These are phyloP conservation scores for Iselma pallidipennis DNA, from an alignment of 2,888 invertebrate genomes.

Conservation along the genomic window DNA sequence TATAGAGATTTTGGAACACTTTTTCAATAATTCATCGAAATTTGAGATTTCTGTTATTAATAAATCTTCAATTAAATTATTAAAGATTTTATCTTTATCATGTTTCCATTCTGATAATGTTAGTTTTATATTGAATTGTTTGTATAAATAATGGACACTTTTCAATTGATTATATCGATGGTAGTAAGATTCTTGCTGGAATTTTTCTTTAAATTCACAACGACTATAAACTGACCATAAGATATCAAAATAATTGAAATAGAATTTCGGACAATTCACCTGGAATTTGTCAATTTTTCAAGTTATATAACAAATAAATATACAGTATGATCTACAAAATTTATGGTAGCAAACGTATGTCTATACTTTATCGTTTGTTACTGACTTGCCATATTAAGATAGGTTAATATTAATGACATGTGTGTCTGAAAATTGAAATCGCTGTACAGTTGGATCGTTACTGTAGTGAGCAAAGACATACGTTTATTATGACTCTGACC, in stretches of 20 bases:
- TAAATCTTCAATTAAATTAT: conserved; percentile 26
- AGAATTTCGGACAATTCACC: not conserved
- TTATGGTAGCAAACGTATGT: too few species aligned
- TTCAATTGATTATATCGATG: not conserved
- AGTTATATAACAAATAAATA: too few species aligned
- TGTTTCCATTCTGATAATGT: not conserved
- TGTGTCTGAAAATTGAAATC: too few species aligned
- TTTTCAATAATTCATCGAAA: conserved; percentile 11
- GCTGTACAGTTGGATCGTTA: too few species aligned
- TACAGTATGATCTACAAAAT: too few species aligned
- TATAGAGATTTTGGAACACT: conserved; percentile 34
- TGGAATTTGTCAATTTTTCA: not conserved
- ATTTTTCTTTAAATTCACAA: not conserved
- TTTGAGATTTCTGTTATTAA: not conserved
- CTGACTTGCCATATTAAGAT: too few species aligned
- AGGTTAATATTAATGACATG: too few species aligned
- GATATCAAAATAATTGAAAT: not conserved
- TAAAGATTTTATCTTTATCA: conserved; percentile 23
- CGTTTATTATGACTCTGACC: too few species aligned
- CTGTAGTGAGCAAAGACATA: too few species aligned
- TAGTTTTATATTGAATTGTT: conserved; percentile 6
- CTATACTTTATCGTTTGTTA: too few species aligned
- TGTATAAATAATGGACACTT: not conserved
- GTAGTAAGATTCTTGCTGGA: not conserved
- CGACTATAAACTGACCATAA: not conserved